Base-by-base conservation (phyloP, 2,888 invertebrate species). In the Drosophila testacea region DNA sequence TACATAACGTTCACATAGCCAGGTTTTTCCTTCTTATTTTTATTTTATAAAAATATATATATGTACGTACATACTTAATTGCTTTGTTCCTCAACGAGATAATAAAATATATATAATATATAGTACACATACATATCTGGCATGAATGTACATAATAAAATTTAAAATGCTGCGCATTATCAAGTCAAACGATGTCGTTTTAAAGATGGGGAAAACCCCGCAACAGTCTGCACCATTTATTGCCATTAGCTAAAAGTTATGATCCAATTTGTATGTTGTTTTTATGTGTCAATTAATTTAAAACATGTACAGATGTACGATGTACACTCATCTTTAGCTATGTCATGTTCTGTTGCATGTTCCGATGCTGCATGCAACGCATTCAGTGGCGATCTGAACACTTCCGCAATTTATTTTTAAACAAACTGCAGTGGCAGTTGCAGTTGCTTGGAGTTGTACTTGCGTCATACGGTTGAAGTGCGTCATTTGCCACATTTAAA, bases 381-480 rank as follows among this genome's bases (percentile, higher is more conserved):
- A n/a, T 60, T 62, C 27, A 10, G 47, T 13, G 27, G 36, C 42
- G 47, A 6, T 7, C 57, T 28, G n/a, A 54, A 46, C 57, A 56
- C 65, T 84, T 89, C 82, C 85, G 85, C 46, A 56, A 56, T 62
- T 55, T 83, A 83, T 89, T 81, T 74, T 52, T 56, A 71, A 55
- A 64, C 27, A 36, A 55, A 48, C 22, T 38, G 46, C 44, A 57
- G 46, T 28, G 11, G 60, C 55, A 52, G 54, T 57, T 44, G 30
- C 57, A 62, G 57, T 48, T 77, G 81, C 84, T 62, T 76, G 78
- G 69, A 79, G 75, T 77, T 77, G 68, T 87, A 87, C 62, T 69
- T 89, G 66, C 89, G 89, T 83, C 89, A 83, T 36, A 32, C 57
- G n/a, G 13, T 42, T 44, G 44, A 74, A 83, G 66, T 83, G 88